These are phyloP conservation scores for Uloborus plumipes DNA, from an alignment of 2,888 invertebrate species.

Conservation along the genomic window DNA sequence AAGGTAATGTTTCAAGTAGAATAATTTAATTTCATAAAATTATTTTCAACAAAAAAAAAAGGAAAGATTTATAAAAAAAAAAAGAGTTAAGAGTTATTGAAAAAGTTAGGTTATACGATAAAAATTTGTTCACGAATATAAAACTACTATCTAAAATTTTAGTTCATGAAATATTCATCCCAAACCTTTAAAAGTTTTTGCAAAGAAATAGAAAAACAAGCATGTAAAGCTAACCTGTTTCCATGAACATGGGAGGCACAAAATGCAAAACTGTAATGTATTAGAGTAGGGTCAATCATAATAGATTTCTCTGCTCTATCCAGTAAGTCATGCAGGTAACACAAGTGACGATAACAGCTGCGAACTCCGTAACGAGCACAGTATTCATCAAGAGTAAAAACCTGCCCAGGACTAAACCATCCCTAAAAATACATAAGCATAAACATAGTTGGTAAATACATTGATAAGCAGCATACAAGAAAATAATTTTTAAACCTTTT, in stretches of 20 bases:
- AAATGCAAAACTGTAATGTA: slow-evolving; percentile 99
- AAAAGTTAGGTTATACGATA: background rate
- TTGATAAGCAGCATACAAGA: no score
- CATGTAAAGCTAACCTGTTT: slow-evolving; percentile 81
- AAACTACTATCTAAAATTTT: background rate
- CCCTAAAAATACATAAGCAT: slow-evolving; percentile 77
- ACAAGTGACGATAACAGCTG: slow-evolving; percentile 95
- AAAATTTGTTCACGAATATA: background rate
- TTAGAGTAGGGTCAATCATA: slow-evolving; percentile 97
- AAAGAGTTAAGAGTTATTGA: background rate
- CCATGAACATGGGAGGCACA: slow-evolving; percentile 99
- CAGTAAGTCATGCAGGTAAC: slow-evolving; percentile 93
- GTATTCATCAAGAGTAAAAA: slow-evolving; percentile 97
- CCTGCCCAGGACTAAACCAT: slow-evolving; percentile 99
- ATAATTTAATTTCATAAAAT: no score
- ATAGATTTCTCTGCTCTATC: slow-evolving; percentile 93
- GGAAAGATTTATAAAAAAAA: background rate
- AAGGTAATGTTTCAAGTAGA: no score
- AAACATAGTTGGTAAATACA: no score
- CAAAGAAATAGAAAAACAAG: background rate
- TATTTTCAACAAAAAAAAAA: background rate
- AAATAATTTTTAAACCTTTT: no score
- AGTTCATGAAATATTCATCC: background rate
- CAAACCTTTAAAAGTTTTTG: no score
- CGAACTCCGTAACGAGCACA: slow-evolving; percentile 97